phyloP scores from a whole-genome alignment of 2,797 vertebrate species.

The Psittacula derbiana region DNA sequence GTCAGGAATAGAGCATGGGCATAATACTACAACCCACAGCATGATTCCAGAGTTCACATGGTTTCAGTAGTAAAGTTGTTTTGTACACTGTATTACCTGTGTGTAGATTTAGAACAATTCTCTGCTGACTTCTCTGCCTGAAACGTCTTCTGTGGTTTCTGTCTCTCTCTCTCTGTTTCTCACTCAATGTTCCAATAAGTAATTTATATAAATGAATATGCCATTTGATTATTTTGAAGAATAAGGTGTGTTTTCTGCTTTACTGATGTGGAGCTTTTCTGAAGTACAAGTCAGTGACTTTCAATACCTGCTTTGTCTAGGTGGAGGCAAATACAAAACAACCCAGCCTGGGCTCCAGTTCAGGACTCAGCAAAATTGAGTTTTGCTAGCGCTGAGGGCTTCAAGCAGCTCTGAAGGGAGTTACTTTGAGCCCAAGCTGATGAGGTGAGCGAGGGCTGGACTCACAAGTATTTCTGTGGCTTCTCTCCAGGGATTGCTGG shows the following conservation, averaged over 20 bases:
- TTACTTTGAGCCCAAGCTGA: not conserved
- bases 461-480: not conserved
- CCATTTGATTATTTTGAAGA: not conserved
- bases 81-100: rapidly evolving
- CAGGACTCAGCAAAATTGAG: not conserved
- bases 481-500: not conserved
- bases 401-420: not conserved
- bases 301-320: not conserved
- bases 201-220: not conserved
- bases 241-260: not conserved
- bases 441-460: not conserved
- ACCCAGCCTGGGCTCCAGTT: too few species aligned
- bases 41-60: rapidly evolving
- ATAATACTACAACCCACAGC: rapidly evolving
- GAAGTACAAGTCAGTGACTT: not conserved
- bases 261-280: not conserved
- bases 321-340: not conserved
- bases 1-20: rapidly evolving
- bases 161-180: not conserved
- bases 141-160: not conserved
- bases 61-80: not conserved
- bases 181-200: not conserved
- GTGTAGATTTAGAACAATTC: not conserved
- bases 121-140: not conserved
- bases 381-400: rapidly evolving